Base-by-base conservation (phyloP, 2,797 vertebrate species). In the Onychomys arenicola region DNA sequence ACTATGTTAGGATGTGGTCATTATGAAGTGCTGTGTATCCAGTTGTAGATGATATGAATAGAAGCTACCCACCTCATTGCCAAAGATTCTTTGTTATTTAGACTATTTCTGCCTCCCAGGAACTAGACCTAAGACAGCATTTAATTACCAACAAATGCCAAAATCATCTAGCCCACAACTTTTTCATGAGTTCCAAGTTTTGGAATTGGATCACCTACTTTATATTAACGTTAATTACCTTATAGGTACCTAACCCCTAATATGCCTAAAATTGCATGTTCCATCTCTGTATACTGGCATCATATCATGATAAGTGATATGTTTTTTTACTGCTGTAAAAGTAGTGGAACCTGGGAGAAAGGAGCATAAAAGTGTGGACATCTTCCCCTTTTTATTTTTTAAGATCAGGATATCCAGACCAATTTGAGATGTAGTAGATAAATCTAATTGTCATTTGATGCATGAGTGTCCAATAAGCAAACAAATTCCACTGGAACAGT, bases 101-200 rank as follows among this genome's bases (percentile, higher is more conserved):
- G 32, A 8, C 76, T 93, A 97, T 84, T 37, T 92, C 8, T 52
- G 23, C 13, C 91, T 90, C 37, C 77, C 63, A 63, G 37, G 49
- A 93, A 27, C 29, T 23, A 83, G 32, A 63, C 12, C 49, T 49
- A 93, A 89, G 73, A 65, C 3, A 89, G 32, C 34, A 16, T 96
- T 73, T 73, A 83, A 73, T 85, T 90, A 90, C 5, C 37, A 77
- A 76, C 29, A 87, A 93, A 87, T 71, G 11, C 3, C 55, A 95
- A 93, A 77, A 73, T 16, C 40, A 92, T 81, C 14, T 57, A 85
- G 94, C 3, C 49, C 46, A 55, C 37, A 92, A 91, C 46, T 92
- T 73, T 94, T 43, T 46, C 37, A 69, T 49, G 21, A 69, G 57
- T 8, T 92, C 32, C 49, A 95, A 65, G 75, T 92, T 23, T 34